Base-by-base conservation (phyloP, 1,140 invertebrate species). In the Drosophila ficusphila region DNA sequence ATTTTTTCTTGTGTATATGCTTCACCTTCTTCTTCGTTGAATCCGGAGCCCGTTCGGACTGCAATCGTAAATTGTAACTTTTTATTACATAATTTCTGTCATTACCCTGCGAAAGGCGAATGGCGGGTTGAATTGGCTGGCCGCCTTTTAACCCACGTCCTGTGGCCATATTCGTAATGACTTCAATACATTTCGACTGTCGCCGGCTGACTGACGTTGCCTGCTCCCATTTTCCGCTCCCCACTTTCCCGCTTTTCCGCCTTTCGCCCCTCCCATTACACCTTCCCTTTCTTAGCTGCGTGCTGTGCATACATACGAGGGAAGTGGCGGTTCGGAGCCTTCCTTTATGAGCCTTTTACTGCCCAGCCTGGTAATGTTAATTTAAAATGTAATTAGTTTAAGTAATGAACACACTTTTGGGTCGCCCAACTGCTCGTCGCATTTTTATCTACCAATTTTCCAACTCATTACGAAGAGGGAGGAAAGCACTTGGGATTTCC, bases 21-120 rank as follows among this genome's bases (percentile, higher is more conserved):
- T 60, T 33, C 36, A 33, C 41, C 36, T 14, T 29, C 36, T 14
- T 29, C 29, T 34, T 3, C 9, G 12, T 34, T 8, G 14, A 34
- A 36, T 12, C 23, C 53, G 7, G 25, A 49, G 14, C 25, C 36
- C 21, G 46, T 44, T 49, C 23, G 36, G 68, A 58, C 46, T 56
- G 76, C 72, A 89, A 89, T 85, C 85, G 85, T 89, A 89, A 89
- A 89, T 85, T 89, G 79, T 89, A 83, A 89, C 85, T 85, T 89
- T 89, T 89, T 89, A 89, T 89, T 89, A 89, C 79, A 89, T 89
- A 89, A 89, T 89, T 89, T 89, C 85, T 89, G 85, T 89, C 85
- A 89, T 89, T 89, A 89, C 73, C 67, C 73, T 58, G 69, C 44
- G 42, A 64, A 71, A 75, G 85, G 69, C 48, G 48, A 49, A 54